Conservation (phyloP, 2,113 vertebrate genomes). For the Odocoileus virginianus region DNA sequence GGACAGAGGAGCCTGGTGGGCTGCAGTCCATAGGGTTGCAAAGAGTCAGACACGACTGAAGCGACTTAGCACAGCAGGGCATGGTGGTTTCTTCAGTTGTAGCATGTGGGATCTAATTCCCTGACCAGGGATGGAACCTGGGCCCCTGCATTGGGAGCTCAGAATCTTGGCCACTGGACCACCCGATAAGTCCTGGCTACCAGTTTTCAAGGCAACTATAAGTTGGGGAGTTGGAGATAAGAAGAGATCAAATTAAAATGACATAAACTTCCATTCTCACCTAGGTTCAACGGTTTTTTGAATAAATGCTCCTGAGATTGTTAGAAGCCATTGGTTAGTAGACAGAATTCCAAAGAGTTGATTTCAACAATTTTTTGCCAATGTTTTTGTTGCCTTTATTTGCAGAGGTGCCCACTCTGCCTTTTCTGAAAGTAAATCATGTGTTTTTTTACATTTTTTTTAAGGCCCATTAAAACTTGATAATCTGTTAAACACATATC, state of each 20-base stretch:
- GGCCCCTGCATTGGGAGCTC: background rate
- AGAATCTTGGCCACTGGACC: background rate
- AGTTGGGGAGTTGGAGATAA: background rate
- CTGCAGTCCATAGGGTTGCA: background rate
- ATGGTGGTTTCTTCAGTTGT: background rate
- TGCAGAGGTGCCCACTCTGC: background rate
- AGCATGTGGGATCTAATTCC: background rate
- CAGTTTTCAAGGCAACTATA: background rate
- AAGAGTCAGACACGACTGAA: background rate
- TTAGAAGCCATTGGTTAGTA: background rate
- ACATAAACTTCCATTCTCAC: background rate
- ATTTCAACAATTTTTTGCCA: background rate
- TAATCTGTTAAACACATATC: background rate
- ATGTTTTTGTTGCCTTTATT: background rate
- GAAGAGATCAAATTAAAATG: background rate
- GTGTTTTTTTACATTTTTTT: background rate
- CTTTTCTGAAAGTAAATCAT: background rate
- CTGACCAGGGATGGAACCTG: background rate
- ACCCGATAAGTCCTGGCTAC: accelerated
- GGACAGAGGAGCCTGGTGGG: background rate
- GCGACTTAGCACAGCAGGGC: background rate
- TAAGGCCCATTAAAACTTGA: background rate
- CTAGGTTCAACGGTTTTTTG: background rate
- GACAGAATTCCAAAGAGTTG: background rate
- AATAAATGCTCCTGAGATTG: background rate